These are phyloP conservation scores for Neria commutata DNA, from an alignment of 2,888 invertebrate species.

Conservation along the genomic window DNA sequence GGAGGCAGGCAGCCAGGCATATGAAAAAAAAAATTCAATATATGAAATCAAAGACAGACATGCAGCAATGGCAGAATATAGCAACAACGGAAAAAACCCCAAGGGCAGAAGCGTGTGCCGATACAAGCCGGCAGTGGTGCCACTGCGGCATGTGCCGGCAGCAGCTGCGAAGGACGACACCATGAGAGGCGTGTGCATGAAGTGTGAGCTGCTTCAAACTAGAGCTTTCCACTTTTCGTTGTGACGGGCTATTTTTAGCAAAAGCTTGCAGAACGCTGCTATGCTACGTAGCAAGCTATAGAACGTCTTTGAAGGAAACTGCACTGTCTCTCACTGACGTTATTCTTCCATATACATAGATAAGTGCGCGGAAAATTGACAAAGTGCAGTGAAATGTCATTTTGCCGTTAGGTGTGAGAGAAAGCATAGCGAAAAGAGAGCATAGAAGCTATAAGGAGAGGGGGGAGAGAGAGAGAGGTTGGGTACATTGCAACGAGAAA, in stretches of 20 bases:
- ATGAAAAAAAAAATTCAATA: neutral
- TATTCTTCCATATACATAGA: no score
- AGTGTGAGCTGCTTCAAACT: neutral
- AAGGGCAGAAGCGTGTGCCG: neutral
- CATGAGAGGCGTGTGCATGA: no score
- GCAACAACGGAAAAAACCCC: neutral
- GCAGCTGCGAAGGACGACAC: no score
- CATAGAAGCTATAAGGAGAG: neutral
- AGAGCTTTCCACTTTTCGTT: neutral
- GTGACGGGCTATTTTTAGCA: neutral
- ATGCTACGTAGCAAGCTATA: no score
- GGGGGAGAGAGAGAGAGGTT: neutral
- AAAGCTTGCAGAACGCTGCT: no score
- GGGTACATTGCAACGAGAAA: no score
- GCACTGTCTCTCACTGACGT: no score
- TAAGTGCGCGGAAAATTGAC: no score
- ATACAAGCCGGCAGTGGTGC: neutral
- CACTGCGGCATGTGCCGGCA: conserved; percentile 40
- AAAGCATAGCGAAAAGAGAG: conserved; percentile 10
- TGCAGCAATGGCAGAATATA: neutral
- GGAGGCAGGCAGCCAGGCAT: no score
- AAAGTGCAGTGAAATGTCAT: neutral
- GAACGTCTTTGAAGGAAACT: no score
- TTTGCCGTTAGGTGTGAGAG: neutral
- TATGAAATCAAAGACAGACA: neutral